These are phyloP conservation scores for Trissoscelio sp. DNA, from an alignment of 2,888 invertebrate genomes.

Conservation along the genomic window DNA sequence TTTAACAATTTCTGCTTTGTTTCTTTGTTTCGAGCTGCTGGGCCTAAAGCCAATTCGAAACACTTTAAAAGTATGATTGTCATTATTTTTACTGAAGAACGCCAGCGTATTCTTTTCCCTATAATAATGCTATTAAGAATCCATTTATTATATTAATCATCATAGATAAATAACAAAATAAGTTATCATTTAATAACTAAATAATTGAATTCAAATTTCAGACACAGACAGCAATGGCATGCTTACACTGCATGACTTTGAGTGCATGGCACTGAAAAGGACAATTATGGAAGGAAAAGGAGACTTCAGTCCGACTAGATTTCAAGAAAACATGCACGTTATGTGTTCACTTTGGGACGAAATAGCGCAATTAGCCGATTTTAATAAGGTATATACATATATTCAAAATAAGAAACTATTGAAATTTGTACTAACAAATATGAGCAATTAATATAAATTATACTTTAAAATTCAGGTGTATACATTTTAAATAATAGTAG, in stretches of 20 bases:
- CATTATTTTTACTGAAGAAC: constrained; percentile 48
- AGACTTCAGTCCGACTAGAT: constrained; percentile 88
- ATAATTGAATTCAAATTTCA: constrained; percentile 77
- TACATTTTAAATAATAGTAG: no score
- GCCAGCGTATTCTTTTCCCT: constrained; percentile 37
- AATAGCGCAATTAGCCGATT: constrained; percentile 93
- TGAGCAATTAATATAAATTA: no score
- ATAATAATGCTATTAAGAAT: constrained; percentile 19
- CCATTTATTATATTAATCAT: constrained; percentile 37
- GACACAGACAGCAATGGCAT: constrained; percentile 94
- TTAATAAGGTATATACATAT: constrained; percentile 90
- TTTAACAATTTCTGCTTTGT: constrained; percentile 65
- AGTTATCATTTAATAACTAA: background rate
- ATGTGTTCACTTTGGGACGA: constrained; percentile 94
- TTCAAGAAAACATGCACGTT: constrained; percentile 92
- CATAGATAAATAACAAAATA: no score
- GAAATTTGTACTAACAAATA: no score
- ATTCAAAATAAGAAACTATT: no score
- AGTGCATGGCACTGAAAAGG: constrained; percentile 91
- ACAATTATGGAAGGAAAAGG: constrained; percentile 93
- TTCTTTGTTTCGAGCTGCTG: constrained; percentile 52
- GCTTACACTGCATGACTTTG: constrained; percentile 92
- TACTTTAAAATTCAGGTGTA: no score
- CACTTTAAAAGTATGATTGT: constrained; percentile 24
- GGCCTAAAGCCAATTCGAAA: constrained; percentile 63